Evolutionary conservation across 2,113 vertebrate species (phyloP), one percentile per base, ranked within the genome.

Genomic region (Percopsis transmontana): DNA sequence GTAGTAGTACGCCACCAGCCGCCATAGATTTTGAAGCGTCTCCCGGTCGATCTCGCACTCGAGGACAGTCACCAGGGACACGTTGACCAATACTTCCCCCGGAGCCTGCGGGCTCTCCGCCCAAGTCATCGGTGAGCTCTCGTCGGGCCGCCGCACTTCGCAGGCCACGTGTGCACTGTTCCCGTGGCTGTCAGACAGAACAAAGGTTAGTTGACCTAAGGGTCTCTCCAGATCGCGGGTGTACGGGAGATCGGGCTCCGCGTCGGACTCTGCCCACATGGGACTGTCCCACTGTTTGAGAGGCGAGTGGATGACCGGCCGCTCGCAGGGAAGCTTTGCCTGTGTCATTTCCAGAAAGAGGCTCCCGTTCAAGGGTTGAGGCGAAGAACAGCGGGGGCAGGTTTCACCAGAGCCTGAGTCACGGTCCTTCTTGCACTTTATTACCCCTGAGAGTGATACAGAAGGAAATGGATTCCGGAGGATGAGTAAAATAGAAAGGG

Each of bases 361-460:
- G 47, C 86, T 90, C 6, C 84, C 81, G 50, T 93, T 92, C 12
- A 92, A 76, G 24, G 69, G 13, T 51, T 83, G 89, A 62, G 93
- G 93, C 58, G 87, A 90, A 42, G 63, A 72, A 62, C 93, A 94
- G 53, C 76, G 70, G 7, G 88, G 83, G 67, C 93, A 94, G 15
- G 24, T 76, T 24, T 90, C 89, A 63, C 15, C 78, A 16, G 78
- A 63, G 20, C 74, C 82, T 33, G 81, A 64, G 11, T 84, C 81
- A n/a, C 89, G 87, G n/a, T 93, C 92, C 65, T 91, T 93, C 68
- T 91, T 94, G 62, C 93, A 93, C 74, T 92, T 93, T 63, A 94
- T 85, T 57, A 93, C 75, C 14, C 91, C 93, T 93, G 77, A 21
- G 60, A 45, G 16, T 68, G 9, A 79, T 42, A 73, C 19, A 68